These are phyloP conservation scores for Synanceia verrucosa DNA, from an alignment of 2,797 vertebrate species.

Conservation along the genomic window DNA sequence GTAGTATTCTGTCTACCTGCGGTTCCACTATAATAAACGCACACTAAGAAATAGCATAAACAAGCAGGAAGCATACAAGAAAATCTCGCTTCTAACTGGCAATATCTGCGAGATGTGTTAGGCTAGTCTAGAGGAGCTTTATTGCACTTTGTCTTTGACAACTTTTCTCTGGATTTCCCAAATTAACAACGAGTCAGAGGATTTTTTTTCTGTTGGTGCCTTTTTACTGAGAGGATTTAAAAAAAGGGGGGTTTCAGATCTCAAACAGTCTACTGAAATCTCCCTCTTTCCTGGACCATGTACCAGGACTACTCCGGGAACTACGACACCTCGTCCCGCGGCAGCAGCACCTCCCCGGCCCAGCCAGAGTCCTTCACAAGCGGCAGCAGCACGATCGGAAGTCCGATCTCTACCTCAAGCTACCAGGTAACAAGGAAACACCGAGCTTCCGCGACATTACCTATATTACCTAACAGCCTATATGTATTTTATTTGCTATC, in stretches of 20 bases:
- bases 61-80: constrained; percentile 2
- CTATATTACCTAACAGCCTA: neutral
- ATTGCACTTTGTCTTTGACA: constrained; percentile 50
- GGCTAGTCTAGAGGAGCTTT: constrained; percentile 36
- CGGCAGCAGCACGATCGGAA: constrained; percentile 87
- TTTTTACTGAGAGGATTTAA: constrained; percentile 71
- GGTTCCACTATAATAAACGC: neutral
- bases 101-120: constrained; percentile 32
- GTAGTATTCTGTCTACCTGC: constrained; percentile 34
- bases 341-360: constrained; percentile 96
- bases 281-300: constrained; percentile 89
- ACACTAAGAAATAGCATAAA: constrained; percentile 6
- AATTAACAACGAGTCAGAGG: constrained; percentile 54
- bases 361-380: constrained; percentile 93
- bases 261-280: constrained; percentile 64
- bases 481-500: neutral
- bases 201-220: constrained; percentile 67
- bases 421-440: constrained; percentile 85
- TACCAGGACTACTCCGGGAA: constrained; percentile 98
- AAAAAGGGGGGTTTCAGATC: constrained; percentile 37
- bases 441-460: neutral
- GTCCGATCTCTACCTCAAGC: constrained; percentile 85
- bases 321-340: constrained; percentile 98
- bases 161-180: constrained; percentile 61
- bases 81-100: neutral